Conservation (phyloP, 2,113 vertebrate genomes). For the Macrotus californicus region DNA sequence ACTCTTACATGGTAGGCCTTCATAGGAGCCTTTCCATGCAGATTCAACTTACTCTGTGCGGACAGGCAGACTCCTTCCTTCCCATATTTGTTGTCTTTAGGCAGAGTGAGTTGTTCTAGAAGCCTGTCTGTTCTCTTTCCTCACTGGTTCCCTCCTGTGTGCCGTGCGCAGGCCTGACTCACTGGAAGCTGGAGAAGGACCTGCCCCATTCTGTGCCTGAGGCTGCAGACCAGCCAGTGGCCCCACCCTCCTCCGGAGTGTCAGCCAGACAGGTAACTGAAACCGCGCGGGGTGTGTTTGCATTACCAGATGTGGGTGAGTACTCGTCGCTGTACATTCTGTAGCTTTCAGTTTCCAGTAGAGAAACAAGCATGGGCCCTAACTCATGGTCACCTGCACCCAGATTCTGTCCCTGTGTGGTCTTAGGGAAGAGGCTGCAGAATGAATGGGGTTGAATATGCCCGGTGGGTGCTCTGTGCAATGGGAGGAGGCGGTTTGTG, state of each 20-base stretch:
- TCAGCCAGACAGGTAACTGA: constrained; percentile 79
- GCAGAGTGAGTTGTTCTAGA: background rate
- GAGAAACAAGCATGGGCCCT: background rate
- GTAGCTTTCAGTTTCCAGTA: background rate
- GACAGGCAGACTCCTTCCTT: background rate
- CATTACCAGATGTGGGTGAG: background rate
- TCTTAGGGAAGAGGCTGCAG: background rate
- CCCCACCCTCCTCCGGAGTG: constrained; percentile 65
- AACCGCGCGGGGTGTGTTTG: background rate
- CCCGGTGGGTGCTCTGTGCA: background rate
- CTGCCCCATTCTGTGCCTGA: constrained; percentile 87
- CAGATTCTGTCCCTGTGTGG: background rate
- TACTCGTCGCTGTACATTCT: background rate
- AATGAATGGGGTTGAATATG: background rate
- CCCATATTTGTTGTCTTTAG: background rate
- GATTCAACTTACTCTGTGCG: background rate
- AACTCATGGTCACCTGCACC: background rate
- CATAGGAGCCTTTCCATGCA: background rate
- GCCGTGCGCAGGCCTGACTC: constrained; percentile 84
- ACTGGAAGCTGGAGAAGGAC: constrained; percentile 91
- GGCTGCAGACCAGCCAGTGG: constrained; percentile 80
- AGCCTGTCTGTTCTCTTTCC: background rate
- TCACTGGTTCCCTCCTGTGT: background rate
- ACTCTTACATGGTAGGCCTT: background rate
- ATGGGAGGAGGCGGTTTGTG: background rate